Percentiles rank a stretch among this genome's conserved stretches.
These are phyloP conservation scores for Bathynomus jamesi DNA, from an alignment of 1,140 invertebrate species.

Conservation along the genomic window DNA sequence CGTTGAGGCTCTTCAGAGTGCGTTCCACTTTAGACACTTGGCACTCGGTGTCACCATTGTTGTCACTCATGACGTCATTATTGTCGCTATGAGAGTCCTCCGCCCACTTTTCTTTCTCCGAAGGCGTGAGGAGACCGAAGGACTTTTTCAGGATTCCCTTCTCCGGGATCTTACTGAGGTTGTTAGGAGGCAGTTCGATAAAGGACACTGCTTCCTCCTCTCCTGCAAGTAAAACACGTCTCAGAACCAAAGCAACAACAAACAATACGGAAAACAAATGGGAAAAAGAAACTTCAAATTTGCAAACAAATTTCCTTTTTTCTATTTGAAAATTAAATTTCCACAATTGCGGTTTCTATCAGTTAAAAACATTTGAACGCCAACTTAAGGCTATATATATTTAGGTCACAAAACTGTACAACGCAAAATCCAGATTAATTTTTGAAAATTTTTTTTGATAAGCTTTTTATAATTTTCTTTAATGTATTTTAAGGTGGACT, in stretches of 20 bases:
- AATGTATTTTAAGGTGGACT: too few relatives aligned
- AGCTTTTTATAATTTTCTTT: too few relatives aligned
- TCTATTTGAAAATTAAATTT: too few relatives aligned
- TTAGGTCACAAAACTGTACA: too few relatives aligned
- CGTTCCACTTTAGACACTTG: slow-evolving; percentile 60
- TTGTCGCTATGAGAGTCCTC: slow-evolving; percentile 66
- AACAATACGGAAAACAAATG: not conserved
- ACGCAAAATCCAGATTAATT: too few relatives aligned
- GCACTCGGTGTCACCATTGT: slow-evolving; percentile 44
- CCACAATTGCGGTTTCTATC: too few relatives aligned
- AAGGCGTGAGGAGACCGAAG: slow-evolving; percentile 57
- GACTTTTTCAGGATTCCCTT: slow-evolving; percentile 84
- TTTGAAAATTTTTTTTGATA: too few relatives aligned
- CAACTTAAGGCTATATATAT: too few relatives aligned
- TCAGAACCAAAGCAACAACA: not conserved
- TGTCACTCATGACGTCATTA: slow-evolving; percentile 56
- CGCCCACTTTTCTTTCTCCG: slow-evolving; percentile 50
- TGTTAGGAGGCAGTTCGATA: slow-evolving; percentile 68
- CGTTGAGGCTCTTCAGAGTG: slow-evolving; percentile 75
- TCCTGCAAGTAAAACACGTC: slow-evolving; percentile 46
- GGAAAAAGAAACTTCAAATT: too few relatives aligned
- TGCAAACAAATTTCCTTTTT: too few relatives aligned
- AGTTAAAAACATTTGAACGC: too few relatives aligned
- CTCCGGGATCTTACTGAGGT: slow-evolving; percentile 66
- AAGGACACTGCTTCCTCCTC: slow-evolving; percentile 71